Evolutionary conservation across 2,888 invertebrate species (phyloP), one percentile per base, ranked within the genome.

Genomic region (Caenorhabditis drosophilae): DNA sequence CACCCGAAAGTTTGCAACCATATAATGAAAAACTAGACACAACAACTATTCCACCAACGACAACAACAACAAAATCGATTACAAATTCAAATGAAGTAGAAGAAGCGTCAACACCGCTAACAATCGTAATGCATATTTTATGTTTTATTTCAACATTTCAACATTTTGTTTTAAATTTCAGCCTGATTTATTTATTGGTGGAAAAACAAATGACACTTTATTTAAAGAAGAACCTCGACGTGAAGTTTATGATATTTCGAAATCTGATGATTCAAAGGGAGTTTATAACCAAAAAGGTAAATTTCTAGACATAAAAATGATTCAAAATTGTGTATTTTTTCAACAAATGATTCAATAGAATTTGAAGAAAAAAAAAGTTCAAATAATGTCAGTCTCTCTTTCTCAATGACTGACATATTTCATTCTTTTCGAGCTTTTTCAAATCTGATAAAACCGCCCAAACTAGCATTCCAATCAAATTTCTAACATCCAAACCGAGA

Each of bases 1-100:
- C 70, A 4, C 16, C 56, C 1, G 55, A 56, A n/a, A 58, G 61
- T 44, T 52, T 67, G 40, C 51, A 71, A 44, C 64, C 67, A 15
- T 82, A 78, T 58, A 69, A 78, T 48, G 73, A 75, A 38, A 31
- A 38, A 9, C 12, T 55, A 4, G 79, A 77, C 54, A 79, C 80
- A 0, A 82, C 79, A 15, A 76, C 77, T 2, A 55, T 60, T 2
- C 38, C 66, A 9, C 46, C 76, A 4, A 73, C 73, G 6, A 76
- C 75, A 9, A 68, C 73, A 9, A 55, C 70, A 2, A 27, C 62
- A 22, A n/a, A n/a, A n/a, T n/a, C n/a, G n/a, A n/a, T n/a, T n/a
- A 58, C 49, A 12, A 57, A 23, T 11, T 52, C 59, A 9, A 59
- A 57, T 18, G 47, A 34, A 7, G 55, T 50, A 7, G 73, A 67